Conservation (phyloP, 2,888 invertebrate species). For the Folsomia candida region DNA sequence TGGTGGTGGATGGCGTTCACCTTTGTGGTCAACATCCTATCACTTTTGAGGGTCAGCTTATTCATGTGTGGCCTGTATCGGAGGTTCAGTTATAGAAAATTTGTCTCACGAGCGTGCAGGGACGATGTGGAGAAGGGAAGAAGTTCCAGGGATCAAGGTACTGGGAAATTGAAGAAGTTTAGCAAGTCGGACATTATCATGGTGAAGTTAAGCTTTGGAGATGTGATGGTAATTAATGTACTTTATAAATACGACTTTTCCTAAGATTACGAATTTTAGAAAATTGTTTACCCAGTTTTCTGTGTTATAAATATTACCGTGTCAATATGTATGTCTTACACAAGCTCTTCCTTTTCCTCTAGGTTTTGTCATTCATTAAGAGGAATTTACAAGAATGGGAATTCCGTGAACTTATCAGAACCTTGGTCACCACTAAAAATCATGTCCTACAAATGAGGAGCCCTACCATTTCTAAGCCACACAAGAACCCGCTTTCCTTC, state of each 20-base stretch:
- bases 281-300: too few relatives aligned
- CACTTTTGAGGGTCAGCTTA: not conserved
- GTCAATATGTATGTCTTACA: too few relatives aligned
- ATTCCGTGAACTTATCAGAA: slow-evolving; percentile 23
- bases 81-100: slow-evolving; percentile 16
- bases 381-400: slow-evolving; percentile 16
- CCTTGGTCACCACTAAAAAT: slow-evolving; percentile 22
- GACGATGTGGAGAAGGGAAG: slow-evolving; percentile 23
- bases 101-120: slow-evolving; percentile 21
- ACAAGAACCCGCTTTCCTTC: too few relatives aligned
- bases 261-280: too few relatives aligned
- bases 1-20: slow-evolving; percentile 33
- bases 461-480: too few relatives aligned
- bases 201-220: slow-evolving; percentile 24
- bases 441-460: slow-evolving; percentile 27
- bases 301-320: too few relatives aligned
- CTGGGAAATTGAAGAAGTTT: not conserved
- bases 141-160: not conserved
- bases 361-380: slow-evolving; percentile 24
- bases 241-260: too few relatives aligned
- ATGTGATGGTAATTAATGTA: not conserved
- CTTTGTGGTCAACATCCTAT: slow-evolving; percentile 14
- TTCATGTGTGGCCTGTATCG: slow-evolving; percentile 13
- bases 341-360: too few relatives aligned
- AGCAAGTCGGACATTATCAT: slow-evolving; percentile 4